A percentile compares a stretch with the other conserved stretches of the same genome.
Evolutionary conservation across 2,888 invertebrate species (phyloP).

Genomic region (Pedicia rivosa): DNA sequence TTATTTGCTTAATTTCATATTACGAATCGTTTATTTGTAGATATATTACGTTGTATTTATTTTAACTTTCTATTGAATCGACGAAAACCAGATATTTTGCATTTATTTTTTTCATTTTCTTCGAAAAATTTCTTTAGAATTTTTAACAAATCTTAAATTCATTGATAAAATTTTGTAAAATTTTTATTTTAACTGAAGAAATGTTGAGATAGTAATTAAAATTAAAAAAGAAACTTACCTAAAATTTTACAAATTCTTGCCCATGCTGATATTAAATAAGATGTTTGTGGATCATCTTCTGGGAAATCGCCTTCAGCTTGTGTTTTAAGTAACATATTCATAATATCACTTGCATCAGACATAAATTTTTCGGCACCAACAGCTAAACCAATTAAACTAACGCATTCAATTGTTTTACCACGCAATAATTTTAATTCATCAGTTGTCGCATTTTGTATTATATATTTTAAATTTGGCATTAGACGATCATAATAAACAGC

Average conservation of each 20-base stretch:
- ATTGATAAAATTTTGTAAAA: too few species aligned
- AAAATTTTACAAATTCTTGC: constrained; percentile 95
- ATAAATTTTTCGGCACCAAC: constrained; percentile 75
- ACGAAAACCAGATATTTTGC: too few species aligned
- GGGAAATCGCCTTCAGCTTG: constrained; percentile 73
- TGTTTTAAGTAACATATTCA: constrained; percentile 84
- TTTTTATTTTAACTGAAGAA: too few species aligned
- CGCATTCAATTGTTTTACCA: constrained; percentile 98
- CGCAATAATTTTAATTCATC: constrained; percentile 79
- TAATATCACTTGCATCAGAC: constrained; percentile 84
- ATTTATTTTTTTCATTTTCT: too few species aligned
- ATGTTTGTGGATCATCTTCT: constrained; percentile 93
- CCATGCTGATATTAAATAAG: constrained; percentile 98
- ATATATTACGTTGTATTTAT: too few species aligned
- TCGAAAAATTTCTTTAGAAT: too few species aligned
- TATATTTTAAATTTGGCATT: constrained; percentile 92
- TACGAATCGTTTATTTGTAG: too few species aligned
- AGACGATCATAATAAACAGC: constrained; percentile 82
- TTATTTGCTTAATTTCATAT: too few species aligned
- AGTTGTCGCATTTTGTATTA: constrained; percentile 83
- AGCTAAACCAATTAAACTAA: constrained; percentile 87
- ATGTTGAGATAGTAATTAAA: too few species aligned
- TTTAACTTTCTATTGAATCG: too few species aligned
- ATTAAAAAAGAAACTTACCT: too few species aligned
- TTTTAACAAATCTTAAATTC: too few species aligned